phyloP scores from a whole-genome alignment of 2,797 vertebrate genomes.

The Tragelaphus oryx region DNA sequence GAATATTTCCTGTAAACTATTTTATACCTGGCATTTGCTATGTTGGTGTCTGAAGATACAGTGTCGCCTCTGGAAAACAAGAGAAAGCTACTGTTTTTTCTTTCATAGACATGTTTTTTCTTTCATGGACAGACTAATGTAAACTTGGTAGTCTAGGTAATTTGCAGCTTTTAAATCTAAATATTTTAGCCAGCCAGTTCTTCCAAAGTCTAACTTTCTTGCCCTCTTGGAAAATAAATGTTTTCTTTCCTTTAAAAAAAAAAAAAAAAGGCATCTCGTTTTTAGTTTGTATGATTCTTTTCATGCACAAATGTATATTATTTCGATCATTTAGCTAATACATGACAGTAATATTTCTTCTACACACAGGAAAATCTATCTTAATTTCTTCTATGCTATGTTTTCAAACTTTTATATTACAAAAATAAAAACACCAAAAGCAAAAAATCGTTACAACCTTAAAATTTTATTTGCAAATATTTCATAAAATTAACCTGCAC shows the following conservation, averaged over 20 bases:
- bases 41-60: background rate
- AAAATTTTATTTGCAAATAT: constrained; percentile 30
- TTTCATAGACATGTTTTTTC: background rate
- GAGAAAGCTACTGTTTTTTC: background rate
- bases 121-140: background rate
- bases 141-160: background rate
- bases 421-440: constrained; percentile 6
- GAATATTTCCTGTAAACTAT: background rate
- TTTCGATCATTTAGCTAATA: background rate
- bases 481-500: constrained; percentile 13
- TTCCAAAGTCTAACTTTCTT: background rate
- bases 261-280: background rate
- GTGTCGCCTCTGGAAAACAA: background rate
- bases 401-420: constrained; percentile 9
- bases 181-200: background rate
- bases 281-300: constrained; percentile 46
- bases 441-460: background rate
- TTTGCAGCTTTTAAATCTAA: background rate
- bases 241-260: background rate
- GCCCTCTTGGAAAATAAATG: background rate
- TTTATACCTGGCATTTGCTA: background rate
- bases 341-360: background rate
- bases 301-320: constrained; percentile 9
- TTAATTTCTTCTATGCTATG: constrained; percentile 13
- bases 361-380: background rate